Evolutionary conservation across 2,113 vertebrate genomes (phyloP), one percentile per base, ranked within the genome.

Genomic region (Peromyscus leucopus): DNA sequence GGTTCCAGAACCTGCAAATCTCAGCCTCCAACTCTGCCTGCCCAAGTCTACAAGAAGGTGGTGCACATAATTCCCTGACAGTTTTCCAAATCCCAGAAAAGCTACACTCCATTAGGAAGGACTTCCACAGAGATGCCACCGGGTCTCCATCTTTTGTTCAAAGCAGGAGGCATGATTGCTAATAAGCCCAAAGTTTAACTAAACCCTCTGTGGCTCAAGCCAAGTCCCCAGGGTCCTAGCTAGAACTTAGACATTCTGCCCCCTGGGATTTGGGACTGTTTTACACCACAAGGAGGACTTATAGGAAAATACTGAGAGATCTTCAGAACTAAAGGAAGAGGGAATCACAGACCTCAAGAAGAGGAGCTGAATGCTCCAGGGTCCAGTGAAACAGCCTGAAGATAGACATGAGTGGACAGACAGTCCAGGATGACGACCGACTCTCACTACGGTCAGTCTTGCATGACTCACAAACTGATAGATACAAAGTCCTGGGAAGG

Each of bases 11-110:
- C 31, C 72, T 83, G 0, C 5, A 0, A 36, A 36, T 26, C 63
- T 93, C 57, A 90, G 31, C 4, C 22, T 31, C 24, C 48, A 72
- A 84, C 42, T 67, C 61, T 15, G 51, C 21, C 22, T 48, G 3
- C 36, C 0, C 24, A 74, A 71, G 51, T 19, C 19, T 51, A 51
- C 57, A 75, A 12, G 36, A 22, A 5, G 42, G 16, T 11, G 6
- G 26, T 65, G 3, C 0, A 0, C 5, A 13, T 46, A 15, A 7
- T 28, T 3, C 22, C 2, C 1, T 22, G 89, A 63, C 42, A 51
- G 12, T 65, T 74, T 87, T 46, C 90, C 65, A 57, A 78, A 55
- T 33, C 13, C n/a, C 36, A 74, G 57, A 75, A 76, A 91, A 22
- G 16, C 92, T 80, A 19, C 13, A 76, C 0, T 26, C 57, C n/a